Evolutionary conservation across 2,888 invertebrate species (phyloP), one percentile per base, ranked within the genome.

Genomic region (Boloria selene): DNA sequence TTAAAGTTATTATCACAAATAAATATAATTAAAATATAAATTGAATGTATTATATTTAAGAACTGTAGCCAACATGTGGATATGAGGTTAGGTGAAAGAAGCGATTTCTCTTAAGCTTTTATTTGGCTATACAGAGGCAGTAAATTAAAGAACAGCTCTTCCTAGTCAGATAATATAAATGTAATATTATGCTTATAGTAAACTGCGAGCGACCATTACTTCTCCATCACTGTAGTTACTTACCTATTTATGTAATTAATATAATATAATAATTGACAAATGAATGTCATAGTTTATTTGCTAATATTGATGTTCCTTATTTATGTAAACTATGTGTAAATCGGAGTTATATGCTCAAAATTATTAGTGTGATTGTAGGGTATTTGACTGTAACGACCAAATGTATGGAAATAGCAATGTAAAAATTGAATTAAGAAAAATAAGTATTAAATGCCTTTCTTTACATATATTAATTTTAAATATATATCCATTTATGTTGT

Each of bases 111-210:
- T 70, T 70, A 74, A 72, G 72, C 72, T 72, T 70, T 78, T 79
- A 77, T 79, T 64, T 78, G 74, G 75, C 77, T 78, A 77, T 77
- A 78, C 44, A 77, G 73, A 74, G 71, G 77, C 72, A 74, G 74
- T 77, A 76, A 76, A 74, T 74, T 74, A 75, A 80, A 72, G 75
- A 80, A 79, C 79, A 82, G 78, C 78, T 81, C 74, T 76, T 72
- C 77, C 87, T 87, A 87, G 86, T 86, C 86, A 85, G 78, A 81
- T 84, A 81, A 72, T 77, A 78, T 70, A 77, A 55, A 76, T 76
- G 76, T 73, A n/a, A n/a, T n/a, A n/a, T n/a, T n/a, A 70, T 70
- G 76, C 75, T 75, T 73, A 68, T 68, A 69, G 64, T 66, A 61
- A 67, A 69, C 66, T 69, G 68, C 70, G 66, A 38, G 71, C 53